phyloP scores from a whole-genome alignment of 2,797 vertebrate genomes.

The Telmatherina bonti region DNA sequence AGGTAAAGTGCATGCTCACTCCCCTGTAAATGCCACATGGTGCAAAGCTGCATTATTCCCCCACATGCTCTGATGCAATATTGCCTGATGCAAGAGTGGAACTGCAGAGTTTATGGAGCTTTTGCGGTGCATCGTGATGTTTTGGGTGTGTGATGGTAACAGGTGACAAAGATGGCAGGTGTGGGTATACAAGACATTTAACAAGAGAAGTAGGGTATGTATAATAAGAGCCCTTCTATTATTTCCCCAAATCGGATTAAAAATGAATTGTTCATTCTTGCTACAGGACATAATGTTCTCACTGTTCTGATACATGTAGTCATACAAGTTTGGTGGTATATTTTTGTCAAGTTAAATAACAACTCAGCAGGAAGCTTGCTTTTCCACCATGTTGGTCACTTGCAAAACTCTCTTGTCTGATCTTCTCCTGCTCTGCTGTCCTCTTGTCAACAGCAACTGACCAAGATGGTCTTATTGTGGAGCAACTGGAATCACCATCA shows the following conservation, averaged over 20 bases:
- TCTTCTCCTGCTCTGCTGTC: conserved; percentile 10
- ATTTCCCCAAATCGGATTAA: neutral
- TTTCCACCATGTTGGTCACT: neutral
- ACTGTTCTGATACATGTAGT: neutral
- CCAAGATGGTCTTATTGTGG: conserved; percentile 52
- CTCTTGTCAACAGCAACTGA: conserved; percentile 36
- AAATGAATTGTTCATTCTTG: neutral
- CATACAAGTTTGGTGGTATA: neutral
- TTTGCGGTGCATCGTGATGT: neutral
- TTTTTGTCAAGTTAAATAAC: neutral
- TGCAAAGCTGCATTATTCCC: conserved; percentile 53
- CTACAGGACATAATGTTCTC: neutral
- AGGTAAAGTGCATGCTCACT: conserved; percentile 63
- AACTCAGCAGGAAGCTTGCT: neutral
- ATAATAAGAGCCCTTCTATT: neutral
- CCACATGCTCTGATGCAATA: conserved; percentile 69
- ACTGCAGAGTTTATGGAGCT: conserved; percentile 5
- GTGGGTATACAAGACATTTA: neutral
- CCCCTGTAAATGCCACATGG: conserved; percentile 61
- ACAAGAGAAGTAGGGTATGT: neutral
- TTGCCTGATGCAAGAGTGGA: conserved; percentile 41
- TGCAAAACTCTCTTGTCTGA: conserved; percentile 11
- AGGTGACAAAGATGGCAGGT: conserved; percentile 24
- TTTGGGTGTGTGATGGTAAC: conserved; percentile 8
- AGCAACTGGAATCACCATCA: conserved; percentile 50